Base-by-base conservation (phyloP, 1,140 invertebrate species). In the Solenopsis fugax region DNA sequence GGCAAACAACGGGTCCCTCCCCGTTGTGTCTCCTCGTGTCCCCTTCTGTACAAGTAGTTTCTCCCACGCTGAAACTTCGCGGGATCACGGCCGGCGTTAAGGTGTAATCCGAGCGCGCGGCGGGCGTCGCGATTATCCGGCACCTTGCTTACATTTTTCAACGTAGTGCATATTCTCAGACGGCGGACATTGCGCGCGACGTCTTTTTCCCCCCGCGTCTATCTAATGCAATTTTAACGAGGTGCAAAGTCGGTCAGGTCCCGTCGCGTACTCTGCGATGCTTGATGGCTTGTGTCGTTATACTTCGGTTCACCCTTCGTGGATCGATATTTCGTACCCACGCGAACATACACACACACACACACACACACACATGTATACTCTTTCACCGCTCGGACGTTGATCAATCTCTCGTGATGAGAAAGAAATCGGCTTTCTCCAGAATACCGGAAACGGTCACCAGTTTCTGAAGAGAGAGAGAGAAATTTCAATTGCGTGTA, bases 201-300 rank as follows among this genome's bases (percentile, higher is more conserved):
- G 21, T 65, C 76, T 71, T 65, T 82, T 62, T 2, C 73, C 71
- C 64, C 64, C 45, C 73, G 86, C 67, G 86, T 90, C 82, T 85
- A 54, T 82, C 80, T 86, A 88, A 91, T 91, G 88, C 86, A 91
- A 90, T 78, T 91, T 91, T 91, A 91, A 91, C 89, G 89, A 91
- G 89, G 81, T 78, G 78, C 87, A 88, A 91, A 91, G 88, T 91
- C 89, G 89, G 89, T 88, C 88, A 91, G 54, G 69, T 85, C 80
- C 50, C 80, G 80, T 65, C 67, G 85, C 62, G 60, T 78, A 78
- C 82, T 84, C 69, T 84, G 41, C 80, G 80, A 84, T 84, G 54
- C 69, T 84, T 84, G 80, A 84, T 84, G 45, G 54, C 24, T 84
- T 41, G 80, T 75, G 80, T 84, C 80, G 80, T 84, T 84, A 84